phyloP scores from a whole-genome alignment of 2,888 invertebrate genomes.

The Mesochorus sp. region DNA sequence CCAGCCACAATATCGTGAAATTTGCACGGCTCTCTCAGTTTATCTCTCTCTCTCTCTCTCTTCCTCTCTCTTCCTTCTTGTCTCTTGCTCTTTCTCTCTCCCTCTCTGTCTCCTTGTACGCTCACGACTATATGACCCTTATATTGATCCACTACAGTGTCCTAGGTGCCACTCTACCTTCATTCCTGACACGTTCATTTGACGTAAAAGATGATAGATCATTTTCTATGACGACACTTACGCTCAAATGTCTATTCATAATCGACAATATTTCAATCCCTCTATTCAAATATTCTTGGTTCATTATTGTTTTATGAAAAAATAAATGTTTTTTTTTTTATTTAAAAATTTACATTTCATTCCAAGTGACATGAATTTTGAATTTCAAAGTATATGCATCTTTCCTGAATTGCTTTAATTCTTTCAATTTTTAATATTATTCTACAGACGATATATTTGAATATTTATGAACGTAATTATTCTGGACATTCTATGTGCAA shows the following conservation, averaged over 20 bases:
- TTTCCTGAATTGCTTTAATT: no score
- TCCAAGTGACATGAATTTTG: background rate
- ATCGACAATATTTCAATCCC: no score
- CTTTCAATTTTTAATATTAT: background rate
- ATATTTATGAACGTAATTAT: background rate
- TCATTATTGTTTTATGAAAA: no score
- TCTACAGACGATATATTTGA: background rate
- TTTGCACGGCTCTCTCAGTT: constrained; percentile 26
- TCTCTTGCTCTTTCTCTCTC: no score
- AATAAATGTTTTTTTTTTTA: no score
- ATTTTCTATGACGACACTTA: no score
- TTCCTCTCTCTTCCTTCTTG: background rate
- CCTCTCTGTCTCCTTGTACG: background rate
- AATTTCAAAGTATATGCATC: no score
- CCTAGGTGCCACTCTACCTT: constrained; percentile 17
- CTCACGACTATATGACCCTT: constrained; percentile 27
- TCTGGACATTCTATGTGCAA: constrained; percentile 4
- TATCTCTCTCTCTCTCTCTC: constrained; percentile 6
- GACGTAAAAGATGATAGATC: constrained; percentile 34
- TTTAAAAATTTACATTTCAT: no score
- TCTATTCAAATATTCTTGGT: no score
- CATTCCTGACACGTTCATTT: constrained; percentile 6
- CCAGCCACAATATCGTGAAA: constrained; percentile 55
- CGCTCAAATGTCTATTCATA: background rate
- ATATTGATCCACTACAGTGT: constrained; percentile 52